Evolutionary conservation across 2,113 vertebrate genomes (phyloP).

Genomic region (Percopsis transmontana): DNA sequence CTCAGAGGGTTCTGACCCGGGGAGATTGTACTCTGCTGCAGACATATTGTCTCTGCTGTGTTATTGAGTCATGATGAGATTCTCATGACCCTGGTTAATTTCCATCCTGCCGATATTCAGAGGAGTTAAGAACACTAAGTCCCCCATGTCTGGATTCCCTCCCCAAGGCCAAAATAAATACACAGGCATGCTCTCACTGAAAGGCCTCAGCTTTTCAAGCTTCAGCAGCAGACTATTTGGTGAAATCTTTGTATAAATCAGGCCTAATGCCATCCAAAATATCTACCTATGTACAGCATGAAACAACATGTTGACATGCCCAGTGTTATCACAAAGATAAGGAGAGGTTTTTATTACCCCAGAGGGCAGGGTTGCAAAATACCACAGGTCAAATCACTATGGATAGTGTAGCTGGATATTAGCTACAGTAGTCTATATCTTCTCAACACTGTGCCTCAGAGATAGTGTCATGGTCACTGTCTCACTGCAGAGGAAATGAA

Average conservation of each 20-base stretch:
- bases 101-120: conserved; percentile 16
- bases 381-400: not conserved
- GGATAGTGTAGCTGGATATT: conserved; percentile 27
- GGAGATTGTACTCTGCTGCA: conserved; percentile 21
- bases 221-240: conserved; percentile 1
- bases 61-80: conserved; percentile 36
- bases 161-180: conserved; percentile 28
- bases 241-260: too few species aligned
- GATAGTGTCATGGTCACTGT: conserved; percentile 1
- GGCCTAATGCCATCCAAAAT: too few species aligned
- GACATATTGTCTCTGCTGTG: conserved; percentile 16
- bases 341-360: too few species aligned
- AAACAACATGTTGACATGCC: too few species aligned
- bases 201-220: conserved; percentile 15
- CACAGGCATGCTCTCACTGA: conserved; percentile 17
- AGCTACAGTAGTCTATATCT: conserved; percentile 13
- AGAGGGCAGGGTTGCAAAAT: not conserved
- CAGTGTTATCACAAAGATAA: too few species aligned
- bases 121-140: conserved; percentile 38
- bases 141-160: conserved; percentile 26
- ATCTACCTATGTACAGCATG: too few species aligned
- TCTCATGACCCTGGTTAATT: conserved; percentile 55
- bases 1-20: conserved; percentile 1
- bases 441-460: not conserved
- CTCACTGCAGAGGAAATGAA: conserved; percentile 12